Evolutionary conservation across 2,888 invertebrate species (phyloP).

Genomic region (Brachylomia viminalis): DNA sequence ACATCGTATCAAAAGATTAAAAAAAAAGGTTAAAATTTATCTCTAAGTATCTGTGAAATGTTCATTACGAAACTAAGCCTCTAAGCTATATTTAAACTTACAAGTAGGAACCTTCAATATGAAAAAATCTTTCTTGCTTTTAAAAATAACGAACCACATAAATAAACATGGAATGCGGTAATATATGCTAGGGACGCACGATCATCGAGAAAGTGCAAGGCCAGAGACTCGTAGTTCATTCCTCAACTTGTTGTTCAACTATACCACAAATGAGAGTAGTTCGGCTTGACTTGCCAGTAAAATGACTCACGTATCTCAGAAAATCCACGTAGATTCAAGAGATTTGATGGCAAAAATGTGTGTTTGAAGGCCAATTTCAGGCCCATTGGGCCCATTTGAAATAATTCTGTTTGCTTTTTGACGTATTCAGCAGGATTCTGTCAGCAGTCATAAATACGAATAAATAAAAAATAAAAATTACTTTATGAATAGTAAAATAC

Average conservation of each 20-base stretch:
- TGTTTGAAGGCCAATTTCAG: background rate
- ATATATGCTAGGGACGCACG: conserved; percentile 58
- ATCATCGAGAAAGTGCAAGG: conserved; percentile 71
- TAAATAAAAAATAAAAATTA: background rate
- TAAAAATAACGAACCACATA: conserved; percentile 56
- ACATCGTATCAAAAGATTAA: background rate
- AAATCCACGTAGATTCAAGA: conserved; percentile 5
- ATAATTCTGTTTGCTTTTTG: background rate
- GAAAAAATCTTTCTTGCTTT: conserved; percentile 31
- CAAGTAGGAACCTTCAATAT: conserved; percentile 9
- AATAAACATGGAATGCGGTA: conserved; percentile 52
- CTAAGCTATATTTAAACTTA: background rate
- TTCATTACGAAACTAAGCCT: background rate
- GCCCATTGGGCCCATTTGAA: background rate
- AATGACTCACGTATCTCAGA: background rate
- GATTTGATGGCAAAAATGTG: background rate
- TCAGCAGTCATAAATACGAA: background rate
- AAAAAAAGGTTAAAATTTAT: background rate
- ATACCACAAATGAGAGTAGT: conserved; percentile 12
- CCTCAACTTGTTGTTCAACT: conserved; percentile 17
- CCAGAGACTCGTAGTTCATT: conserved; percentile 37
- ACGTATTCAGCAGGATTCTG: background rate
- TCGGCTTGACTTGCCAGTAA: conserved; percentile 23
- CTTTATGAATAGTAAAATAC: conserved; percentile 11
- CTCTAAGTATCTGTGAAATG: background rate